These are phyloP conservation scores for Spodoptera exigua DNA, from an alignment of 2,888 invertebrate genomes.

Conservation along the genomic window DNA sequence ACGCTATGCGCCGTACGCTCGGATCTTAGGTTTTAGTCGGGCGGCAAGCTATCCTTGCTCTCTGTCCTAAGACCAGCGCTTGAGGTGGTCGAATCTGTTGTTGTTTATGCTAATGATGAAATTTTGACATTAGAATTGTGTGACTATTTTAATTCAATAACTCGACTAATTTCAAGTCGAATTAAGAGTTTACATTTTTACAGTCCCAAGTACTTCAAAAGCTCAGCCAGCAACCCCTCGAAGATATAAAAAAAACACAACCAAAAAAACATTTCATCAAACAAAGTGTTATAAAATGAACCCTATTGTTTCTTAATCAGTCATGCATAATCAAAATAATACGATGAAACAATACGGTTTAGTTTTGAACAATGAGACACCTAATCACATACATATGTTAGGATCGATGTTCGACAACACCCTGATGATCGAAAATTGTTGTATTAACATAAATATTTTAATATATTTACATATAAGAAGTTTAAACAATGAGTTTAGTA, in stretches of 20 bases:
- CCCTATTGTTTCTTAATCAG: conserved; percentile 52
- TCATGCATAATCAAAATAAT: conserved; percentile 56
- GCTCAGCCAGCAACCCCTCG: no score
- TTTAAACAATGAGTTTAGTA: conserved; percentile 15
- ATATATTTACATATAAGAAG: conserved; percentile 39
- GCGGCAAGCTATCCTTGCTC: no score
- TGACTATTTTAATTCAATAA: no score
- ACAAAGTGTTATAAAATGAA: conserved; percentile 41
- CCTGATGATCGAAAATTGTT: conserved; percentile 45
- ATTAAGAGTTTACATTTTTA: no score
- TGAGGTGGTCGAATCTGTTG: no score
- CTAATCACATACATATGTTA: conserved; percentile 50
- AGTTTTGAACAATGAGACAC: conserved; percentile 52
- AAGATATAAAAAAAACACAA: conserved; percentile 33
- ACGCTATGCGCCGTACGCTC: no score
- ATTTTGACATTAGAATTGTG: no score
- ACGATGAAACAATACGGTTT: conserved; percentile 51
- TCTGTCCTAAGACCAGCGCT: no score
- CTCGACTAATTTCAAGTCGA: no score
- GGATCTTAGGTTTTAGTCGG: no score
- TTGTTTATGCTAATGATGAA: no score
- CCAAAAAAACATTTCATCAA: conserved; percentile 41
- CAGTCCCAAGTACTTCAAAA: no score
- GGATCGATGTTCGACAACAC: conserved; percentile 37
- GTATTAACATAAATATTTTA: conserved; percentile 44